Evolutionary conservation across 2,113 vertebrate genomes (phyloP), one percentile per base, ranked within the genome.

Genomic region (Crotalus helleri): DNA sequence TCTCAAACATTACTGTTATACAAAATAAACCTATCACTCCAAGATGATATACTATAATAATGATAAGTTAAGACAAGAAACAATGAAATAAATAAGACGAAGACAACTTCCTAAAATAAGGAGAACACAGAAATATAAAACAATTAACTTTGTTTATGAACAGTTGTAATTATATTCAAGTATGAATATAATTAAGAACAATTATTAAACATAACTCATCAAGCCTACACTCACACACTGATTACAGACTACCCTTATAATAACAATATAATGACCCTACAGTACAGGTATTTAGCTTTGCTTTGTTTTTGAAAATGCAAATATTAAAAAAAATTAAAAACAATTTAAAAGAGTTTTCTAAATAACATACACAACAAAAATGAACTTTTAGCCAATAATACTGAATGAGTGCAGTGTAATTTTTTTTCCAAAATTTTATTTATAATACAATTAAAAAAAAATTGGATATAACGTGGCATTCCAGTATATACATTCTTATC

Each of bases 91-190:
- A 87, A 10, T 92, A 85, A 92, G 12, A 19, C 39, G 46, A 53
- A 88, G 58, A 64, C 23, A 87, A 88, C 51, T 21, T 64, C 13
- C 19, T n/a, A 87, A 90, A 87, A 69, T n/a, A 29, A 88, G n/a
- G 39, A 39, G 39, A 92, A 92, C n/a, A 64, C 19, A 29, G 5
- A 15, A 17, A 12, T 26, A 54, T 23, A 92, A 23, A 92, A 92
- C n/a, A 29, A 87, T 64, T 86, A 87, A 44, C 49, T 92, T n/a
- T 92, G 88, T 39, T 92, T 85, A 93, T 3, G 91, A 81, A 85
- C 69, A 0, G 92, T 88, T 90, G 92, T 59, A 0, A 64, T 58
- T 0, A 91, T 1, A 15, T 87, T 55, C 12, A 92, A 87, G n/a
- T 51, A 39, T 11, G 19, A 44, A 53, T 23, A 86, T 57, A 91